Evolutionary conservation across 1,140 invertebrate species (phyloP).

Genomic region (Drosophila serrata): DNA sequence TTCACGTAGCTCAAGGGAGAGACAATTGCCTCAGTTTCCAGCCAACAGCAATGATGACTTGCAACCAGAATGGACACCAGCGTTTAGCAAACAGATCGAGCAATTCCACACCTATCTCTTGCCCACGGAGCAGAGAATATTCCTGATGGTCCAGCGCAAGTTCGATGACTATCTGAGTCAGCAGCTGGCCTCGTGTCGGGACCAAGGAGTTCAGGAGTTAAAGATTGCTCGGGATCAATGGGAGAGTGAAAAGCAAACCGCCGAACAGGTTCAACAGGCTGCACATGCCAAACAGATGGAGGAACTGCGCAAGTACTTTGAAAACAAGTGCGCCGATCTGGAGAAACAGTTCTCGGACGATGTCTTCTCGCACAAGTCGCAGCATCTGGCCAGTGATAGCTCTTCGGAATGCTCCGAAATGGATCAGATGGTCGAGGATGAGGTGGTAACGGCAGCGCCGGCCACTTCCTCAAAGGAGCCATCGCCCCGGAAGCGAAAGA

Average conservation of each 20-base stretch:
- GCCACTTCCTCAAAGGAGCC: conserved; percentile 55
- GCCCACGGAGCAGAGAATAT: conserved; percentile 85
- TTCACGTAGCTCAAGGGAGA: conserved; percentile 70
- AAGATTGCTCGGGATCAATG: conserved; percentile 85
- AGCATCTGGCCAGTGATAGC: conserved; percentile 72
- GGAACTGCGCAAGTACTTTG: conserved; percentile 91
- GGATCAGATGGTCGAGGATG: conserved; percentile 71
- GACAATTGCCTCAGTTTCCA: conserved; percentile 76
- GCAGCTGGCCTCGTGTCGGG: conserved; percentile 85
- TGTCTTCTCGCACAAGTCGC: conserved; percentile 89
- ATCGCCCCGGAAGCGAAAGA: conserved; percentile 71
- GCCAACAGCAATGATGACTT: conserved; percentile 55
- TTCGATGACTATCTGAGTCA: conserved; percentile 86
- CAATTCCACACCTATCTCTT: conserved; percentile 82
- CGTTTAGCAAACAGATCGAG: conserved; percentile 84
- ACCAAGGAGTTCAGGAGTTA: conserved; percentile 86
- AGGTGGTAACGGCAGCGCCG: background rate
- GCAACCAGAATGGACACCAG: conserved; percentile 74
- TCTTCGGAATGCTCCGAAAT: conserved; percentile 77
- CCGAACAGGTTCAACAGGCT: conserved; percentile 86
- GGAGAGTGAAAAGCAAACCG: conserved; percentile 63
- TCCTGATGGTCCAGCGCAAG: conserved; percentile 85
- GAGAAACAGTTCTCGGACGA: conserved; percentile 91
- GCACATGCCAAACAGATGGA: conserved; percentile 91
- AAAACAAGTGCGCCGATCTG: conserved; percentile 91